Conservation (phyloP, 2,113 vertebrate species). For the Dromaius novaehollandiae region DNA sequence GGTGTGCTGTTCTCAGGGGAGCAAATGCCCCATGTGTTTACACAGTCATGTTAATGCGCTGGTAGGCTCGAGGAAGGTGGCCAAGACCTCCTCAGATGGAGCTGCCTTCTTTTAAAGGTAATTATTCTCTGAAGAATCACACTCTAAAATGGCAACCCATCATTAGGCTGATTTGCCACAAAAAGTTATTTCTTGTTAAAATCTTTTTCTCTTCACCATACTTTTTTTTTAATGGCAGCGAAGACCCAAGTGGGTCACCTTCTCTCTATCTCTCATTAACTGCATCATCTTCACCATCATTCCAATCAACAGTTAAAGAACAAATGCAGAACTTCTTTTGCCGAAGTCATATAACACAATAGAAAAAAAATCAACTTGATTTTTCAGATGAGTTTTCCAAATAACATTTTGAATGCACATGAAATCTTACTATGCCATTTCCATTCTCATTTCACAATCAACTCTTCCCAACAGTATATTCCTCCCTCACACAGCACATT, state of each 20-base stretch:
- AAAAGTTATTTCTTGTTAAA: neutral
- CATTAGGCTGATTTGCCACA: neutral
- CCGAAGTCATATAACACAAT: neutral
- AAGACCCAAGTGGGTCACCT: neutral
- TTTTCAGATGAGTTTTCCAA: neutral
- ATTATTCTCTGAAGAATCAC: neutral
- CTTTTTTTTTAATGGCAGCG: neutral
- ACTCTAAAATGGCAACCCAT: neutral
- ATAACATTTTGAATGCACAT: neutral
- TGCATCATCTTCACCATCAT: neutral
- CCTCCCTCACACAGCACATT: neutral
- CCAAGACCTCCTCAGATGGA: neutral
- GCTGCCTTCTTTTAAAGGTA: neutral
- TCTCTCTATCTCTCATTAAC: neutral
- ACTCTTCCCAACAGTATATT: neutral
- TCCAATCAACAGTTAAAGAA: neutral
- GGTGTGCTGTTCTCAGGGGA: neutral
- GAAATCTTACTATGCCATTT: neutral
- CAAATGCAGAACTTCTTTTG: neutral
- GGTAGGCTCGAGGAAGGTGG: neutral
- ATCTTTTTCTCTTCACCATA: neutral
- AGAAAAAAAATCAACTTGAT: no score
- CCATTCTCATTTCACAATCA: neutral
- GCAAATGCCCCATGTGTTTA: neutral
- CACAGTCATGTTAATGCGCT: rapidly evolving